Base-by-base conservation (phyloP, 2,888 invertebrate genomes). In the Athalia rosae region DNA sequence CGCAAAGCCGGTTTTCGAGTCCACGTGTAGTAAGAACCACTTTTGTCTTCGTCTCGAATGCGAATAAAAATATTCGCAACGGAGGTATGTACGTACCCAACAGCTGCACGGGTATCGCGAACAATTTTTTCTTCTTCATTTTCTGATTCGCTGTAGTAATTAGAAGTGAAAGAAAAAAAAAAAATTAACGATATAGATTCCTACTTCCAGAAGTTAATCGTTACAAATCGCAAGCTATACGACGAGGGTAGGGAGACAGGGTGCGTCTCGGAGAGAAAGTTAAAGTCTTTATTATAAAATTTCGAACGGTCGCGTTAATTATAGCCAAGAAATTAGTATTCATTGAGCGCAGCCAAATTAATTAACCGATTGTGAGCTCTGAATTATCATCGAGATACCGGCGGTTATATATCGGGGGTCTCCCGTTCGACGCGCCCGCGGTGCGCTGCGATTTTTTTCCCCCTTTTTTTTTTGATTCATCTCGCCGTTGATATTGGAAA, bases 261-360 rank as follows among this genome's bases (percentile, higher is more conserved):
- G 7, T 9, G 9, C 2, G 3, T 61, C 41, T 28, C 61, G 28
- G 28, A 28, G n/a, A 53, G 15, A 0, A 62, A 62, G 11, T 43
- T 1, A n/a, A n/a, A 41, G 3, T n/a, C 6, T 62, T 62, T 62
- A 43, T 62, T 45, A 6, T 62, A 6, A n/a, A 11, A 11, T 41
- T 15, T 3, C n/a, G 15, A 28, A 9, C 8, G 61, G 4, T 61
- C 7, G 4, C 15, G 8, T 4, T 9, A 11, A 11, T 45, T 62
- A 5, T 62, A 4, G 7, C 50, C 64, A 1, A 28, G 47, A 64
- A 64, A 47, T 9, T 13, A 47, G 8, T 64, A 64, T 64, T 64
- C 47, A 64, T 64, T 64, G 6, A 13, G 47, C n/a, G 9, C 3
- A 15, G 64, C n/a, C 15, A 47, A 28, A 64, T 64, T 64, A 47